phyloP scores from a whole-genome alignment of 2,888 invertebrate genomes.

The Bembecia ichneumoniformis region DNA sequence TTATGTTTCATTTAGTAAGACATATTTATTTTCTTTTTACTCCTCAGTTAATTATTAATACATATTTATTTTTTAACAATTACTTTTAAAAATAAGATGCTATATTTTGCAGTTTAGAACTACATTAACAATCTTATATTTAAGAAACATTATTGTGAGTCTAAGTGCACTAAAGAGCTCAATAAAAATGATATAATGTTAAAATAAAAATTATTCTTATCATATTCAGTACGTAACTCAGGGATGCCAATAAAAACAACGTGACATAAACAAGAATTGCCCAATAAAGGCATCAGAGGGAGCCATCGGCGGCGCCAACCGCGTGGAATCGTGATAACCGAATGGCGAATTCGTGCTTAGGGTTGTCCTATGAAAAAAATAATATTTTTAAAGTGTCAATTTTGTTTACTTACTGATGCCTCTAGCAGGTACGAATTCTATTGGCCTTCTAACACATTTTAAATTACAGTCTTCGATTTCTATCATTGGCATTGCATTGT shows the following conservation, averaged over 20 bases:
- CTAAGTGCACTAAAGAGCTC: background rate
- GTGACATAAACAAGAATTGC: slow-evolving; percentile 34
- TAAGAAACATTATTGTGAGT: background rate
- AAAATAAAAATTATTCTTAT: background rate
- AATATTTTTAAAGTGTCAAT: background rate
- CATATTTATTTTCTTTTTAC: too few relatives aligned
- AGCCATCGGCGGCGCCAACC: slow-evolving; percentile 25
- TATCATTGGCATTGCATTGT: background rate
- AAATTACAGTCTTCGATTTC: background rate
- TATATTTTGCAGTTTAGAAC: too few relatives aligned
- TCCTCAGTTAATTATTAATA: too few relatives aligned
- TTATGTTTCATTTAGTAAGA: too few relatives aligned
- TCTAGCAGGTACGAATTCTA: too few relatives aligned
- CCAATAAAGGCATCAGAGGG: slow-evolving; percentile 24
- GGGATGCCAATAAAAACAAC: slow-evolving; percentile 25
- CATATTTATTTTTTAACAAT: too few relatives aligned
- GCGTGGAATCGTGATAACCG: slow-evolving; percentile 37
- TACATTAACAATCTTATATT: too few relatives aligned
- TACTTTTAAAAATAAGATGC: too few relatives aligned
- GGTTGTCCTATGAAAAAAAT: slow-evolving; percentile 12
- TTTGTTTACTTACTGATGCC: too few relatives aligned
- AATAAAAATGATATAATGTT: background rate
- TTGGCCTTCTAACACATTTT: too few relatives aligned
- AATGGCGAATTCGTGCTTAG: slow-evolving; percentile 17
- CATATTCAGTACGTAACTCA: slow-evolving; percentile 15